Evolutionary conservation across 2,888 invertebrate species (phyloP), one percentile per base, ranked within the genome.

Genomic region (Nesidiocoris tenuis): DNA sequence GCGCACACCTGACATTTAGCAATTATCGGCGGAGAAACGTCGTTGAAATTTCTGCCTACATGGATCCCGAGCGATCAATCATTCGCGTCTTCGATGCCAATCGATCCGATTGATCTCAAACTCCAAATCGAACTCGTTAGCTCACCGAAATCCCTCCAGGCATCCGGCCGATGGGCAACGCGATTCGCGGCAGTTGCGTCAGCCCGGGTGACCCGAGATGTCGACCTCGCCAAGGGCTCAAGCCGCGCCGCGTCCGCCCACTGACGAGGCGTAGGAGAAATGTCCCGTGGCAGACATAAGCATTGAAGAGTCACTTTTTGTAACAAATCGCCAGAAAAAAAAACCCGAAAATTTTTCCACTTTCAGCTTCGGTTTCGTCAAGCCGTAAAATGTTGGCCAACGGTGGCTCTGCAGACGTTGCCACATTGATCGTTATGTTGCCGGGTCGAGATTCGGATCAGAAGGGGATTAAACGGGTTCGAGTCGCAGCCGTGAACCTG

Each of bases 401-500:
- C 39, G 12, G 39, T 39, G 39, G 39, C 39, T 39, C 39, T 39
- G 39, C 39, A 39, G 39, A 39, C 39, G 39, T 39, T 39, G 39
- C 39, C 39, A 39, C 39, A 39, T 12, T 39, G 39, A 39, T 39
- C 39, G 39, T 39, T 39, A 39, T 39, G 39, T 39, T 39, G 39
- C 39, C 39, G 12, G n/a, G 5, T 39, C 39, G 39, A 39, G 39
- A 39, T 39, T 39, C 39, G 39, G 39, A 39, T 39, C 39, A 39
- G 39, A 39, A 39, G 39, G 39, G 39, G 39, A 39, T 39, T 39
- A 39, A 39, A 39, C 39, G 39, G 39, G 3, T 12, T 39, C 39
- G 39, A 67, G 22, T 59, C 59, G 22, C 24, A 70, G 70, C 70
- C 24, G 22, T 59, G 70, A 59, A 70, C 59, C 70, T 70, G 24